Evolutionary conservation across 2,113 vertebrate genomes (phyloP), one percentile per base, ranked within the genome.

Genomic region (Xenopus borealis): DNA sequence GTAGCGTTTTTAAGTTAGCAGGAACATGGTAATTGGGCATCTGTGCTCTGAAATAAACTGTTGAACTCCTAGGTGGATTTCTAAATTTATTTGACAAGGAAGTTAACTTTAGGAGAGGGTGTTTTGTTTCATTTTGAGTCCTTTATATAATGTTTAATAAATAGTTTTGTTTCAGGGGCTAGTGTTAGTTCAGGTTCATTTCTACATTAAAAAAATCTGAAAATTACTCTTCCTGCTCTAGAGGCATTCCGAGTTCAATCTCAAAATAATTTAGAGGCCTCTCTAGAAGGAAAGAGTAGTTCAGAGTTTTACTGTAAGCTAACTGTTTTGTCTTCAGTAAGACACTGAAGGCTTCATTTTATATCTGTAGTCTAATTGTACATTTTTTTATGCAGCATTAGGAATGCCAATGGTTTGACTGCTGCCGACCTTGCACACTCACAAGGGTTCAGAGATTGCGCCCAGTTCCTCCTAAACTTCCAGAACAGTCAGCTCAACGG

Each of bases 401-500:
- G 93, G 90, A 98, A 97, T 81, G 91, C 93, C 87, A 94, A 92
- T 77, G 96, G 95, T 81, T 93, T 97, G 92, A 98, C 95, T 1
- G 94, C 96, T 72, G 97, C 96, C 58, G 96, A 98, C 85, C 93
- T 98, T 91, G 97, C 97, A 72, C 90, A 88, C 58, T 89, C 93
- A 84, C 94, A 97, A 86, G 95, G 96, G 78, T 98, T 96, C 89
- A 91, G 86, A 77, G 93, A 98, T 81, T 97, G 95, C 81, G 90
- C 92, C 85, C 91, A 88, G 89, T 89, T 96, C 87, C 93, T 98
- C 82, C 91, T 93, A 84, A 93, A 91, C 80, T 87, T 93, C 80
- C 93, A 96, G 92, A 96, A 94, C 83, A 92, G 93, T 87, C 93
- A 92, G 47, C 85, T 92, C 79, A 86, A 83, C 78, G 86, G 72